These are phyloP conservation scores for Craterocephalus amniculus DNA, from an alignment of 2,797 vertebrate genomes.

Conservation along the genomic window DNA sequence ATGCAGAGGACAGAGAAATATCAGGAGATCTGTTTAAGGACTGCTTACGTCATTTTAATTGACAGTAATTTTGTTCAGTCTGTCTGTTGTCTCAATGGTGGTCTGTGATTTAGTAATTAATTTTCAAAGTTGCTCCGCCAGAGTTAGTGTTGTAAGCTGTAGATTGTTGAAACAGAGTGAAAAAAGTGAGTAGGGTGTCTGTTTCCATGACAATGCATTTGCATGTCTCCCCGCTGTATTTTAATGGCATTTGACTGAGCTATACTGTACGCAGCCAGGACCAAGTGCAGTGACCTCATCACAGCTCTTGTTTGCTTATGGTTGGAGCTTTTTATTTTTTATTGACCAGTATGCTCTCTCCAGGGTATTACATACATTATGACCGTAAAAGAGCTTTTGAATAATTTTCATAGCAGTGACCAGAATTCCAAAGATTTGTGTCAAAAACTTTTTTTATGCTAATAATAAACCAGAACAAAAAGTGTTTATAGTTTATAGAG, in stretches of 20 bases:
- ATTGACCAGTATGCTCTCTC: background rate
- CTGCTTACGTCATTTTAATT: constrained; percentile 13
- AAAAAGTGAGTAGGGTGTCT: constrained; percentile 23
- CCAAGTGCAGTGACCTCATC: constrained; percentile 32
- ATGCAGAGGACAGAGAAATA: background rate
- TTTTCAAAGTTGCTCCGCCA: constrained; percentile 17
- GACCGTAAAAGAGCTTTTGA: background rate
- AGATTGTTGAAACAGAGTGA: constrained; percentile 24
- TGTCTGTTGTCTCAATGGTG: constrained; percentile 27
- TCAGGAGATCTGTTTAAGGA: background rate
- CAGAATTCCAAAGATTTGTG: background rate
- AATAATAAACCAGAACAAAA: background rate
- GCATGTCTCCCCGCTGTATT: constrained; percentile 73
- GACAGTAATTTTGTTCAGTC: constrained; percentile 32
- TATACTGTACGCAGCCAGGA: constrained; percentile 12
- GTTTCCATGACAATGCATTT: constrained; percentile 67
- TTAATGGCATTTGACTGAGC: constrained; percentile 76
- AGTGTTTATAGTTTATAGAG: background rate
- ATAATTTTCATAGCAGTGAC: background rate
- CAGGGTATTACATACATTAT: background rate
- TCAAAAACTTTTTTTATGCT: background rate
- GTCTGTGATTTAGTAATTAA: constrained; percentile 17
- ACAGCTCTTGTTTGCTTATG: constrained; percentile 20
- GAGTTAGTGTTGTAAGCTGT: background rate
- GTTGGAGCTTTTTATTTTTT: constrained; percentile 2